Base-by-base conservation (phyloP, 2,113 vertebrate genomes). In the Craseonycteris thonglongyai region DNA sequence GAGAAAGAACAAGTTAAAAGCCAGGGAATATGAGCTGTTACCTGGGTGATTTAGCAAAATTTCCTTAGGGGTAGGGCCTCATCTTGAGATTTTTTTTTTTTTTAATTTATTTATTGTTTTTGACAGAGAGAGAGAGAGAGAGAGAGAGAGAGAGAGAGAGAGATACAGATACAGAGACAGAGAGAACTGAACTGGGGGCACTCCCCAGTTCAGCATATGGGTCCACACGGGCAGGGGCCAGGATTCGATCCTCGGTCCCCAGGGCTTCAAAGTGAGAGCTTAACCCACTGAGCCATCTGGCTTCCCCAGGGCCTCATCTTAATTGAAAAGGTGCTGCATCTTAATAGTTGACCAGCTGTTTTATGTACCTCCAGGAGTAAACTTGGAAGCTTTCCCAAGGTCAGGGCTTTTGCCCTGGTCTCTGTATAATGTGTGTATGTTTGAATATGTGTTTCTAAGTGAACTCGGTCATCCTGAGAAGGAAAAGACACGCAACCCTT, bases 301-400 rank as follows among this genome's bases (percentile, higher is more conserved):
- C n/a, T n/a, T n/a, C n/a, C n/a, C n/a, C n/a, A 84, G 45, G 68
- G 47, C 21, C 14, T 69, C 63, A 65, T 38, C 88, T 96, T 96
- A 96, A 81, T 8, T 26, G 58, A 94, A 95, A 66, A 4, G 30
- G 15, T 83, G 38, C 21, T 79, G 4, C 26, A 51, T 92, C 69
- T 95, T 94, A 94, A 90, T 71, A 84, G 78, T 26, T 88, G 76
- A 59, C 72, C n/a, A 76, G 69, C 63, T 96, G 59, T 84, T 87
- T 94, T 78, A 14, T 38, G 9, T 24, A 88, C 35, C 40, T 91
- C 72, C 18, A 56, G 40, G 47, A 95, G 71, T 30, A 88, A 88
- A 92, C 26, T 76, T 92, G 81, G 71, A 92, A 88, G n/a, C 4
- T 71, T 94, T 94, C 72, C 40, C 42, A 72, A 61, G 42, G 76